These are phyloP conservation scores for Euwallacea similis DNA, from an alignment of 1,140 invertebrate genomes.

Conservation along the genomic window DNA sequence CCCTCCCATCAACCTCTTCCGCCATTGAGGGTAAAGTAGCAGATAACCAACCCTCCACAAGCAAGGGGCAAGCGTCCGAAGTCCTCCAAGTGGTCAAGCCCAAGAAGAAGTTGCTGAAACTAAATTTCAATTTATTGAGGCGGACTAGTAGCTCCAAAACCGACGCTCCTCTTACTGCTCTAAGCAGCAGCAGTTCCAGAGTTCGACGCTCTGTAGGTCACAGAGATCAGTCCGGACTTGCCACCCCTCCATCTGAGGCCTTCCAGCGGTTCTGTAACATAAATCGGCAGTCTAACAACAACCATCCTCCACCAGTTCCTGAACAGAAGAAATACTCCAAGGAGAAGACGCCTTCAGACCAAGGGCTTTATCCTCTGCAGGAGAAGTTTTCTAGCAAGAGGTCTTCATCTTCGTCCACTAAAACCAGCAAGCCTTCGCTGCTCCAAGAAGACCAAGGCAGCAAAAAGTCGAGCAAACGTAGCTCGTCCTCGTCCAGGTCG, in stretches of 20 bases:
- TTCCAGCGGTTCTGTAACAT: slow-evolving; percentile 30
- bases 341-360: slow-evolving; percentile 7
- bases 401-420: slow-evolving; percentile 33
- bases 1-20: background rate
- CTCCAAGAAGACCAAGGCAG: slow-evolving; percentile 29
- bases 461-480: slow-evolving; percentile 38
- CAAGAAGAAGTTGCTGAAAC: slow-evolving; percentile 17
- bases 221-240: slow-evolving; percentile 5
- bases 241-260: slow-evolving; percentile 29
- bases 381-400: slow-evolving; percentile 25
- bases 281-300: background rate
- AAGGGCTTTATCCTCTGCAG: background rate
- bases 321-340: slow-evolving; percentile 3
- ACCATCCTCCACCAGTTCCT: background rate
- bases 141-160: slow-evolving; percentile 15
- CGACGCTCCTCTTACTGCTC: slow-evolving; percentile 1
- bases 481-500: slow-evolving; percentile 35
- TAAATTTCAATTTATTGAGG: slow-evolving; percentile 30
- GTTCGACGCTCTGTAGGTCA: slow-evolving; percentile 26
- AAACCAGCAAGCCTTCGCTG: slow-evolving; percentile 10
- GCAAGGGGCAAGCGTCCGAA: slow-evolving; percentile 3
- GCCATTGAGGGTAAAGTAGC: slow-evolving; percentile 19
- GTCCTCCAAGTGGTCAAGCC: background rate
- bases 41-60: slow-evolving; percentile 34
- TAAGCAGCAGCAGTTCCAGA: slow-evolving; percentile 1